Percentiles rank a stretch among this genome's conserved stretches.
phyloP scores from a whole-genome alignment of 2,797 vertebrate species.

The Iguana delicatissima region DNA sequence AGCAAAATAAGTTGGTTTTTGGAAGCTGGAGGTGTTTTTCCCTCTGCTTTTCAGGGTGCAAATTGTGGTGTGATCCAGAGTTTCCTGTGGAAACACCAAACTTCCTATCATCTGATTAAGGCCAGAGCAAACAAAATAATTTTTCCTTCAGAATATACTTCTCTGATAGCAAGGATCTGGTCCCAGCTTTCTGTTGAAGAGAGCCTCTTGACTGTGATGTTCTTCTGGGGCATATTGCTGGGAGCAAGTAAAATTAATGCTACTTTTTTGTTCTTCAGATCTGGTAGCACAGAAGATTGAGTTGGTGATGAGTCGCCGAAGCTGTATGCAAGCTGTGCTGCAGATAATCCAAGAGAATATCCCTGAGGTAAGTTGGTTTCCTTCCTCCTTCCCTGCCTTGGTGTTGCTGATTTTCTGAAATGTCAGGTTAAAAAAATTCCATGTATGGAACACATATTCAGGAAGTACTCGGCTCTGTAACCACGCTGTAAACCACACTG shows the following conservation, averaged over 20 bases:
- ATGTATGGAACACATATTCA: not conserved
- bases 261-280: constrained; percentile 72
- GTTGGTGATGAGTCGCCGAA: constrained; percentile 85
- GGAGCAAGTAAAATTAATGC: not conserved
- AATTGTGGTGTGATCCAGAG: too few relatives aligned
- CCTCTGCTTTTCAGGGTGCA: too few relatives aligned
- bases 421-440: not conserved
- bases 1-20: not conserved
- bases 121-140: too few relatives aligned
- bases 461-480: not conserved
- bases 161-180: not conserved
- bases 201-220: not conserved
- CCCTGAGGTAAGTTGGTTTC: constrained; percentile 83
- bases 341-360: constrained; percentile 92
- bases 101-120: too few relatives aligned
- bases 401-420: too few relatives aligned
- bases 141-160: not conserved
- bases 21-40: not conserved
- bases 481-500: not conserved
- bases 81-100: too few relatives aligned
- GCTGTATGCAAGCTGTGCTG: constrained; percentile 85
- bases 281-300: constrained; percentile 88
- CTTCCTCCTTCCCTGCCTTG: too few relatives aligned
- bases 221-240: not conserved
- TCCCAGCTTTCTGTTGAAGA: not conserved